These are phyloP conservation scores for Globodera rostochiensis DNA, from an alignment of 1,140 invertebrate genomes.

Conservation along the genomic window DNA sequence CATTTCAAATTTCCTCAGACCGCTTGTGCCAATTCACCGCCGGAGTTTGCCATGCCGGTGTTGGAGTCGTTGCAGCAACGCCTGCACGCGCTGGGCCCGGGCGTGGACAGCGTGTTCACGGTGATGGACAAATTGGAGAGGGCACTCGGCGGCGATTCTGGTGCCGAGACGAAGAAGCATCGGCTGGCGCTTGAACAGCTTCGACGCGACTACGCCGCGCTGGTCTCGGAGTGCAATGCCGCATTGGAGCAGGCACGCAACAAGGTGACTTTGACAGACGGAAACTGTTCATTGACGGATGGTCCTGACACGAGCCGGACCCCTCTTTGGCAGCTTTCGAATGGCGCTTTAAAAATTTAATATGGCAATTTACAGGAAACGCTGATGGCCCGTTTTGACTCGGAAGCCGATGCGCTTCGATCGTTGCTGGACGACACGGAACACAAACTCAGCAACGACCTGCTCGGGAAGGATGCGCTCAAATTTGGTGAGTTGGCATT, in stretches of 20 bases:
- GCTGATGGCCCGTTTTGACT: neutral
- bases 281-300: too few species aligned
- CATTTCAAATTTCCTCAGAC: too few species aligned
- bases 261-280: neutral
- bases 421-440: neutral
- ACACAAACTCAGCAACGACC: neutral
- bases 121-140: conserved; percentile 12
- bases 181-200: conserved; percentile 8
- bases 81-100: neutral
- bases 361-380: neutral
- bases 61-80: conserved; percentile 11
- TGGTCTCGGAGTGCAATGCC: neutral
- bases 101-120: conserved; percentile 12
- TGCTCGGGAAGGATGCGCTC: neutral
- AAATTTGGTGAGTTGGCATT: neutral
- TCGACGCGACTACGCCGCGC: neutral
- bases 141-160: neutral
- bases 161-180: conserved; percentile 1
- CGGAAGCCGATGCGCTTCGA: conserved; percentile 8
- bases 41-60: neutral
- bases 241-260: neutral
- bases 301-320: too few species aligned
- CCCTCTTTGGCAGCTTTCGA: too few species aligned
- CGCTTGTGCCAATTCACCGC: neutral
- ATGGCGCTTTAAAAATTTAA: neutral